phyloP scores from a whole-genome alignment of 2,888 invertebrate species.

The Drosophila hawaiiensis region DNA sequence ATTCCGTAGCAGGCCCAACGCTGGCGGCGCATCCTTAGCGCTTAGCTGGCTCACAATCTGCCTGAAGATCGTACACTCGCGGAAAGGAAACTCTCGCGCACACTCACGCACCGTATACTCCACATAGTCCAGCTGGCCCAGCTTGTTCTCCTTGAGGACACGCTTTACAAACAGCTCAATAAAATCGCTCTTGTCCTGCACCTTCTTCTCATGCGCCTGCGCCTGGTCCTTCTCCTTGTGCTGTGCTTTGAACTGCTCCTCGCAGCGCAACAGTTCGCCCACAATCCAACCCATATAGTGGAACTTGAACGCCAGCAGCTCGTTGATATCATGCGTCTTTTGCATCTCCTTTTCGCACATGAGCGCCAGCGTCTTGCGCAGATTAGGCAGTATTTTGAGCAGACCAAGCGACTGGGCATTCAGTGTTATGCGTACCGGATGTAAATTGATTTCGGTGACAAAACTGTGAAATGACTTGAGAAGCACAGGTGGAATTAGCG shows the following conservation, averaged over 20 bases:
- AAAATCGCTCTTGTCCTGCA: constrained; percentile 86
- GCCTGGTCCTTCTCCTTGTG: constrained; percentile 84
- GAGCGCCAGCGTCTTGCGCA: constrained; percentile 91
- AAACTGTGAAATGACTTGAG: constrained; percentile 93
- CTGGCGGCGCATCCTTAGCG: constrained; percentile 89
- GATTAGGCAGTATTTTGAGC: constrained; percentile 90
- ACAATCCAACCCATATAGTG: constrained; percentile 92
- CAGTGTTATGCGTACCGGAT: constrained; percentile 92
- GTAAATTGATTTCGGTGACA: constrained; percentile 93
- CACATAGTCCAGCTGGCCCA: constrained; percentile 89
- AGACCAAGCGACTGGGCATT: constrained; percentile 91
- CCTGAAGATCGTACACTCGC: constrained; percentile 95
- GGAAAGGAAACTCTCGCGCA: constrained; percentile 95
- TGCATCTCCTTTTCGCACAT: constrained; percentile 96
- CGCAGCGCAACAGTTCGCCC: constrained; percentile 89
- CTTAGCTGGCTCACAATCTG: constrained; percentile 92
- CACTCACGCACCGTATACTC: constrained; percentile 93
- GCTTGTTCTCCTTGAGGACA: constrained; percentile 91
- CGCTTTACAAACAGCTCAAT: constrained; percentile 91
- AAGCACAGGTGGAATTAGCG: constrained; percentile 90
- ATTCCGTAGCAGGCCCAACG: constrained; percentile 90
- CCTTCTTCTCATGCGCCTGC: constrained; percentile 71
- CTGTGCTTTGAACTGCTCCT: constrained; percentile 88
- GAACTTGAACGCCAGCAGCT: constrained; percentile 95
- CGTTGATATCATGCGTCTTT: constrained; percentile 92